Conservation (phyloP, 2,888 invertebrate species). For the Diloba caeruleocephala region DNA sequence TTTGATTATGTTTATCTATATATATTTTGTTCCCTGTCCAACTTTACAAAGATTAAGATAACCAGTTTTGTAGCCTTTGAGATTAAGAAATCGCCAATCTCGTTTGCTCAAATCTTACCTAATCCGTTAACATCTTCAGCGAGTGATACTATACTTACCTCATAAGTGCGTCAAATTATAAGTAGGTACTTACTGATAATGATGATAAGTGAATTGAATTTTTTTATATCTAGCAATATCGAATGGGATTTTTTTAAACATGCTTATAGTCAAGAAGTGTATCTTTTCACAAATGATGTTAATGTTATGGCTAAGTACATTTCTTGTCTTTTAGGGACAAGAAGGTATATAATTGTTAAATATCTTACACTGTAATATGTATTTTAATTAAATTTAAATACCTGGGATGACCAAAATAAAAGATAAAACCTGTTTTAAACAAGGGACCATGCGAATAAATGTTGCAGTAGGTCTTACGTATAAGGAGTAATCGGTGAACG, state of each 20-base stretch:
- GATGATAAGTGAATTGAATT: conserved; percentile 30
- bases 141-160: conserved; percentile 55
- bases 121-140: conserved; percentile 66
- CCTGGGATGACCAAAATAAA: conserved; percentile 17
- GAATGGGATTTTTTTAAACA: not conserved
- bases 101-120: conserved; percentile 66
- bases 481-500: conserved; percentile 8
- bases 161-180: conserved; percentile 40
- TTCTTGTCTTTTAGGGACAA: no score
- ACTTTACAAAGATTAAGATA: conserved; percentile 50
- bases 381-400: conserved; percentile 1
- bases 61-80: conserved; percentile 40
- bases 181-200: conserved; percentile 48
- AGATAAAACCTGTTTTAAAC: conserved; percentile 23
- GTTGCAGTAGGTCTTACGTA: no score
- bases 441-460: conserved; percentile 9
- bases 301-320: no score
- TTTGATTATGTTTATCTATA: conserved; percentile 4
- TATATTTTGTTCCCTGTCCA: conserved; percentile 25
- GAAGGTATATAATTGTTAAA: not conserved
- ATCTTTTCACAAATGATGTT: no score
- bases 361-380: not conserved
- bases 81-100: conserved; percentile 52
- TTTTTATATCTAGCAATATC: conserved; percentile 18
- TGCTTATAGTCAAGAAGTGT: no score